Conservation (phyloP, 2,113 vertebrate species). For the Xiphophorus couchianus region DNA sequence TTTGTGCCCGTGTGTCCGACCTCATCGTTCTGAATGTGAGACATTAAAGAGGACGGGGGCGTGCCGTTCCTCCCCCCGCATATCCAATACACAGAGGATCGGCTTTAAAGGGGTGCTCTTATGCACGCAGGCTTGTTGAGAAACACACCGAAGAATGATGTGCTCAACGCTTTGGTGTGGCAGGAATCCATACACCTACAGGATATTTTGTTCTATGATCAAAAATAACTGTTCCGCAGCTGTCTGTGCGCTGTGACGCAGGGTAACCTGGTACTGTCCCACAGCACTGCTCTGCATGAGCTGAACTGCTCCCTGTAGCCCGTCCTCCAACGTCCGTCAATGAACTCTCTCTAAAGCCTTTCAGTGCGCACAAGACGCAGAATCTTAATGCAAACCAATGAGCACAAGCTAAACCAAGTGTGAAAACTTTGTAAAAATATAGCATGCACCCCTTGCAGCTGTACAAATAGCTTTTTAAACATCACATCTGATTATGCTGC, state of each 20-base stretch:
- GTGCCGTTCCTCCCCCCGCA: slow-evolving; percentile 21
- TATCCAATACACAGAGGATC: slow-evolving; percentile 18
- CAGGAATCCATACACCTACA: slow-evolving; percentile 23
- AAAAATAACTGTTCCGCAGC: slow-evolving; percentile 64
- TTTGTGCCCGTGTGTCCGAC: slow-evolving; percentile 30
- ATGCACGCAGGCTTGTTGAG: background rate
- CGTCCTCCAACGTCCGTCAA: slow-evolving; percentile 25
- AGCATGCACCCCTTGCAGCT: background rate
- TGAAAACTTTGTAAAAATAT: background rate
- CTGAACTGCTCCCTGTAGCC: slow-evolving; percentile 44
- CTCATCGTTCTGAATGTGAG: slow-evolving; percentile 42
- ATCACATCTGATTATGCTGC: slow-evolving; percentile 29
- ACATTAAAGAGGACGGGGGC: slow-evolving; percentile 38
- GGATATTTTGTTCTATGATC: slow-evolving; percentile 46
- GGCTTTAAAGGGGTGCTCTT: background rate
- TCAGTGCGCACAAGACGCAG: background rate
- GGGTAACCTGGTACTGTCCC: slow-evolving; percentile 61
- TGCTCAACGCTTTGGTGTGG: slow-evolving; percentile 46
- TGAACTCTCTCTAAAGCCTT: slow-evolving; percentile 13
- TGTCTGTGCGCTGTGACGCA: slow-evolving; percentile 56
- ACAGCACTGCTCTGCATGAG: slow-evolving; percentile 43
- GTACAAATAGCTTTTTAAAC: slow-evolving; percentile 19
- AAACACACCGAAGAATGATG: background rate
- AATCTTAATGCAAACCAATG: background rate
- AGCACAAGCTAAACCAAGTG: background rate